Conservation (phyloP, 1,140 invertebrate species). For the Drosophila carrolli region DNA sequence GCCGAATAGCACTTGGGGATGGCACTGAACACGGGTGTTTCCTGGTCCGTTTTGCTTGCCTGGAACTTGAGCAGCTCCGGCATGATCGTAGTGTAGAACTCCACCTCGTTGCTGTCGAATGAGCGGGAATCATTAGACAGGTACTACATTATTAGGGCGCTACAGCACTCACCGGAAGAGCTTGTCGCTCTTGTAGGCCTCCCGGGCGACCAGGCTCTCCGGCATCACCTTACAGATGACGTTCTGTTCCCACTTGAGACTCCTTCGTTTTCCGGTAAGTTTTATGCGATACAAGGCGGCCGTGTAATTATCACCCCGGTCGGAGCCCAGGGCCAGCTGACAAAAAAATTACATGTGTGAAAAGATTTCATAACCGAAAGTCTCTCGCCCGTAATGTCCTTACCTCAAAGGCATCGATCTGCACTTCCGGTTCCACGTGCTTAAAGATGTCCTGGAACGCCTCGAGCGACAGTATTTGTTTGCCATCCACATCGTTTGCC, state of each 20-base stretch:
- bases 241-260: conserved; percentile 86
- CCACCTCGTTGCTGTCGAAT: conserved; percentile 87
- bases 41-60: conserved; percentile 76
- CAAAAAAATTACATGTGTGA: conserved; percentile 23
- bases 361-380: conserved; percentile 18
- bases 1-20: conserved; percentile 89
- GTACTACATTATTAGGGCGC: too few relatives aligned
- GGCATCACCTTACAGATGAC: conserved; percentile 90
- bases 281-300: conserved; percentile 89
- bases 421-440: conserved; percentile 72
- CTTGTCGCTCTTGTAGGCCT: conserved; percentile 89
- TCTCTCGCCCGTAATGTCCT: too few relatives aligned
- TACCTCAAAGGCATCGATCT: conserved; percentile 81
- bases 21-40: conserved; percentile 85
- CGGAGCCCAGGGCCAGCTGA: conserved; percentile 88
- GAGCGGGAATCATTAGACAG: background rate
- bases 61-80: conserved; percentile 87
- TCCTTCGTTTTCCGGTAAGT: conserved; percentile 86
- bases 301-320: conserved; percentile 90
- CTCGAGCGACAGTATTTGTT: conserved; percentile 65
- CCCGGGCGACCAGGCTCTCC: conserved; percentile 87
- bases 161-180: conserved; percentile 85
- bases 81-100: conserved; percentile 89
- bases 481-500: conserved; percentile 51
- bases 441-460: conserved; percentile 79